Evolutionary conservation across 2,113 vertebrate genomes (phyloP), one percentile per base, ranked within the genome.

Genomic region (Romanogobio albipinnatus): DNA sequence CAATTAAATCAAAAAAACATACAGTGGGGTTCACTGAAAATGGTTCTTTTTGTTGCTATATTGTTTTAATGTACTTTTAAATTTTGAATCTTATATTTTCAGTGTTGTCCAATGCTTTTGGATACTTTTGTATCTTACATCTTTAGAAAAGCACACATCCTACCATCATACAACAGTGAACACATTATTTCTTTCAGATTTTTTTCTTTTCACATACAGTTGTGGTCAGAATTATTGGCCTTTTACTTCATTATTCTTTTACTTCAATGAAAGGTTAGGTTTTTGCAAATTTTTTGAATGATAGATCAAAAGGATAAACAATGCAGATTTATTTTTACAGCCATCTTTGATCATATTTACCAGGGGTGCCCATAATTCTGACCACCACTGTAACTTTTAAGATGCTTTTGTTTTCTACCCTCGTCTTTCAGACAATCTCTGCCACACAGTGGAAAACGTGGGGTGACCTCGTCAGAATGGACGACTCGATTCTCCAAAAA

Each of bases 381-480:
- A 39, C 36, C 36, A 39, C 36, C 36, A 39, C 36, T 6, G 36
- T 39, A 13, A 66, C 17, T 81, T 29, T 76, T 22, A 53, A 56
- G 29, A 62, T 76, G 19, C 17, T 51, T 62, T 45, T 73, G 4
- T 86, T 58, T 39, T 45, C 8, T 9, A 13, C 2, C 5, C 15
- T 85, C 26, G 88, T 19, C 78, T 83, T 77, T 11, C 83, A 94
- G 91, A 76, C 90, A 82, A 87, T 89, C 5, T 84, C 49, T 0
- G 4, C 1, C 0, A 0, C 14, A 62, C 71, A 94, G 77, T 82
- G 92, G 83, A n/a, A 68, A 2, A 0, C 19, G 0, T 95, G 94
- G 94, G 91, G 91, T 0, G 45, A 19, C 3, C 2, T 88, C 3
- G 59, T 95, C 39, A 75, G 88, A 84, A 59, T 90, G 6, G 87